These are phyloP conservation scores for Mayetiola destructor DNA, from an alignment of 2,888 invertebrate genomes.

Conservation along the genomic window DNA sequence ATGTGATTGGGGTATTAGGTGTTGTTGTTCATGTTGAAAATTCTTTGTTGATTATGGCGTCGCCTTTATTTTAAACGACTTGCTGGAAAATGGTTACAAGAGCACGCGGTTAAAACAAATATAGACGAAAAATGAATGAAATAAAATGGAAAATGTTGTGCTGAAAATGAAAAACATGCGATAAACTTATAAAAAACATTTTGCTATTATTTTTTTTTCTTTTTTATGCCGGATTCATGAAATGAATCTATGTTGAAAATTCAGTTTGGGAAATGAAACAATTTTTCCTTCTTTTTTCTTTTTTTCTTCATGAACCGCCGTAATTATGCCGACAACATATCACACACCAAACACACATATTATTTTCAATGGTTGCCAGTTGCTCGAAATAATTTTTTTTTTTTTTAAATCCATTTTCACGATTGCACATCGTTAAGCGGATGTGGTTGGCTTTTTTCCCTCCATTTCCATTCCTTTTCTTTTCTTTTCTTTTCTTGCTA, in stretches of 20 bases:
- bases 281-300: neutral
- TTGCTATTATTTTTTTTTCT: slow-evolving; percentile 6
- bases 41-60: slow-evolving; percentile 2
- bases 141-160: slow-evolving; percentile 2
- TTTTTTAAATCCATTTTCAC: slow-evolving; percentile 11
- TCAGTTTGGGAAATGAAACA: neutral
- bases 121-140: neutral
- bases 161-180: too few relatives aligned
- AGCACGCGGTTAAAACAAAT: neutral
- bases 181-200: slow-evolving; percentile 11
- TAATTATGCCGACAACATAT: neutral
- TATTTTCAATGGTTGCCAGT: slow-evolving; percentile 3
- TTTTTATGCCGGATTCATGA: too few relatives aligned
- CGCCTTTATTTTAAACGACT: neutral
- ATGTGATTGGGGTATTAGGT: too few relatives aligned
- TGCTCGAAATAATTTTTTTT: slow-evolving; percentile 7
- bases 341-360: neutral
- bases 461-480: neutral
- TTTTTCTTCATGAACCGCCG: neutral
- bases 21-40: too few relatives aligned
- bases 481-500: neutral
- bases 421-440: slow-evolving; percentile 8
- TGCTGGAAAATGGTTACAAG: neutral
- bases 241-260: neutral
- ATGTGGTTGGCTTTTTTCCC: neutral